A percentile compares a stretch with the other conserved stretches of the same genome.
Conservation (phyloP, 2,888 invertebrate species). For the Drosophila imparisetae region DNA sequence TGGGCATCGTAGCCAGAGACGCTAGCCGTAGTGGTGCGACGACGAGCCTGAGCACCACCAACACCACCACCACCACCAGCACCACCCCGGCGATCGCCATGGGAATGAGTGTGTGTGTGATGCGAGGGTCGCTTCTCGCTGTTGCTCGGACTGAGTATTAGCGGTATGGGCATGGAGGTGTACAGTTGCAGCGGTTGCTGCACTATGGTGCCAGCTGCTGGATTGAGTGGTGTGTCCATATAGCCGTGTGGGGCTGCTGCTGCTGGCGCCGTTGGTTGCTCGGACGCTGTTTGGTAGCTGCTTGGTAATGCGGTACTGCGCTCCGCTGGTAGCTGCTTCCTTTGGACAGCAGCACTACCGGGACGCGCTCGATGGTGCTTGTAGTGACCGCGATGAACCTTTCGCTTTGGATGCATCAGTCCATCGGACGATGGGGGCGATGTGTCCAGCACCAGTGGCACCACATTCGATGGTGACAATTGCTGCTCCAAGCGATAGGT, state of each 20-base stretch:
- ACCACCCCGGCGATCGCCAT: conserved; percentile 61
- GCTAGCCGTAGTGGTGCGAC: conserved; percentile 73
- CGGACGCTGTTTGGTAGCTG: conserved; percentile 13
- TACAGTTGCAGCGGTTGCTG: conserved; percentile 72
- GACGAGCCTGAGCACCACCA: conserved; percentile 59
- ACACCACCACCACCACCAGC: not conserved
- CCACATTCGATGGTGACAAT: conserved; percentile 39
- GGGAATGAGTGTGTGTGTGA: conserved; percentile 68
- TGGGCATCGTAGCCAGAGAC: conserved; percentile 78
- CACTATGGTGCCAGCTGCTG: conserved; percentile 70
- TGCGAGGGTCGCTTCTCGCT: conserved; percentile 77
- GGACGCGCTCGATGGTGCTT: conserved; percentile 73
- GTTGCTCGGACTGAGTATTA: conserved; percentile 80
- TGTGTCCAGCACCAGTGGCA: conserved; percentile 74
- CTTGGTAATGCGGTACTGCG: conserved; percentile 25
- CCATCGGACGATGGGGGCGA: conserved; percentile 55
- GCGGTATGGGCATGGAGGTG: conserved; percentile 82
- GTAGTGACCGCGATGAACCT: conserved; percentile 79
- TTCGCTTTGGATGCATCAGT: conserved; percentile 66
- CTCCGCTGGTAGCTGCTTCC: conserved; percentile 27
- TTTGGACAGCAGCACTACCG: conserved; percentile 22
- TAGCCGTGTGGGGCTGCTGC: conserved; percentile 56
- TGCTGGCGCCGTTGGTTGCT: conserved; percentile 36
- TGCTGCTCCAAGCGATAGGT: conserved; percentile 68
- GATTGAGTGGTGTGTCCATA: conserved; percentile 77